Conservation (phyloP, 2,113 vertebrate species). For the Castor canadensis region DNA sequence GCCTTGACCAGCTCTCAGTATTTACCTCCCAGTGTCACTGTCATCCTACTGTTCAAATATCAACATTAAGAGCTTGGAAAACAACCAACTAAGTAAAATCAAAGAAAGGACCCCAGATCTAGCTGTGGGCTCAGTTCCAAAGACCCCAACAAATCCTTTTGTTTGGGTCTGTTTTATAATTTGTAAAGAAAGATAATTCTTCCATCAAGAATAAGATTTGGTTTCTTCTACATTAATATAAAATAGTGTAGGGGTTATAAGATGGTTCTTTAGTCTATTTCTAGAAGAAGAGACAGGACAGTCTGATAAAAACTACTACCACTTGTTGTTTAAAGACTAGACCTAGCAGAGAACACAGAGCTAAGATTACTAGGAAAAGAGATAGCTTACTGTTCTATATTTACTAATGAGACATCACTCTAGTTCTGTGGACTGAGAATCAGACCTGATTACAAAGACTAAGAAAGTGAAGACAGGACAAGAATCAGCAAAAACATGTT, state of each 20-base stretch:
- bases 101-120: background rate
- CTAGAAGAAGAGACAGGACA: background rate
- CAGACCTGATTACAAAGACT: background rate
- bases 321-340: background rate
- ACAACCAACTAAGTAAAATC: background rate
- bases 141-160: background rate
- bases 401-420: background rate
- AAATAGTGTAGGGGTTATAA: background rate
- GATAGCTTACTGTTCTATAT: background rate
- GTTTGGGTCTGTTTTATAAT: background rate
- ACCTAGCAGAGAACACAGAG: background rate
- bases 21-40: background rate
- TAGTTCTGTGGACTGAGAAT: background rate
- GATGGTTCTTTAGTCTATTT: background rate
- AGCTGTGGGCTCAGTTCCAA: background rate
- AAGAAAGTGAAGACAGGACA: background rate
- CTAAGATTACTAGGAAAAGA: background rate
- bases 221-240: background rate
- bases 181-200: too few relatives aligned
- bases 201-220: background rate
- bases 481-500: background rate
- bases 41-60: background rate
- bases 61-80: background rate
- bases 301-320: background rate
- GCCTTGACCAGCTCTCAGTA: background rate